phyloP scores from a whole-genome alignment of 2,113 vertebrate genomes.

The Saccopteryx leptura region DNA sequence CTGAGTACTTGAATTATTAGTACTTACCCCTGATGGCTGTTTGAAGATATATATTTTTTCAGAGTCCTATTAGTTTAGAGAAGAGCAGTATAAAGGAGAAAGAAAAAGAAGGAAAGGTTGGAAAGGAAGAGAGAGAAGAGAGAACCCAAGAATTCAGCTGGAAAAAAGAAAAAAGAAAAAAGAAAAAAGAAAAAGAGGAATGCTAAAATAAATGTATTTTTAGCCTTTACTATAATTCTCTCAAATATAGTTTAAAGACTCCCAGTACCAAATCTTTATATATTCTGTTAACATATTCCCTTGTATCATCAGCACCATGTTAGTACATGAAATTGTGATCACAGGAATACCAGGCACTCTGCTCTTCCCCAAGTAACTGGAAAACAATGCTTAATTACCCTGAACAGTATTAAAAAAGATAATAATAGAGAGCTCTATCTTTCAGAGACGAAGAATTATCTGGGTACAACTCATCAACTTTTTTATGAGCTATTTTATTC shows the following conservation, averaged over 20 bases:
- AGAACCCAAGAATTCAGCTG: not conserved
- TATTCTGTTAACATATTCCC: not conserved
- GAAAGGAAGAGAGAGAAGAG: not conserved
- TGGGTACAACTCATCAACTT: not conserved
- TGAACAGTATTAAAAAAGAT: not conserved
- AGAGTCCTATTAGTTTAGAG: slow-evolving; percentile 61
- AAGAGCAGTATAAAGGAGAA: slow-evolving; percentile 64
- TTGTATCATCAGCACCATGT: not conserved
- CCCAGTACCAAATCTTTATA: not conserved
- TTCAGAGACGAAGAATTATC: slow-evolving; percentile 47
- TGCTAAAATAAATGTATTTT: not conserved
- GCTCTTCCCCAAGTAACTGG: not conserved
- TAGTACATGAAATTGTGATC: slow-evolving; percentile 33
- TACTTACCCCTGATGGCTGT: slow-evolving; percentile 80
- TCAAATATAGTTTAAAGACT: slow-evolving; percentile 8
- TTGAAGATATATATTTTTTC: slow-evolving; percentile 77
- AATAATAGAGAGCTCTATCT: not conserved
- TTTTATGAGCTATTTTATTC: slow-evolving; percentile 25
- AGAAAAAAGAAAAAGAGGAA: not conserved
- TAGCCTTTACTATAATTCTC: not conserved
- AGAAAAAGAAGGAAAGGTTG: slow-evolving; percentile 12
- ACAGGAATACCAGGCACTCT: not conserved
- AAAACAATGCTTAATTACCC: slow-evolving; percentile 42
- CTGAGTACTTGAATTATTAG: slow-evolving; percentile 84
- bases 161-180: not conserved